phyloP scores from a whole-genome alignment of 2,888 invertebrate genomes.

The Drosophila mimica region DNA sequence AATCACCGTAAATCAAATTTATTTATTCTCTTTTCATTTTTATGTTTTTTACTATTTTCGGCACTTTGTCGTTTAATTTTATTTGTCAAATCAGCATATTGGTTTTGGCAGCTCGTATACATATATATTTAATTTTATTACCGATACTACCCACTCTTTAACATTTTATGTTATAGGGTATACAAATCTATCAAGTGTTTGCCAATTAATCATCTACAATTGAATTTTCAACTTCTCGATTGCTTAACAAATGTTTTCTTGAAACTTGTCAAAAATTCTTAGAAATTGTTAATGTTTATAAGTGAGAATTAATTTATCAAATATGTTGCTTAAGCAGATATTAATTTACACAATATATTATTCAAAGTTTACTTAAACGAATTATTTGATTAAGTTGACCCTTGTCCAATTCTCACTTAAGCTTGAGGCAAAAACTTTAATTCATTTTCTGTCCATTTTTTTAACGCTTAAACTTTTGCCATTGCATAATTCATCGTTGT shows the following conservation, averaged over 20 bases:
- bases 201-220: neutral
- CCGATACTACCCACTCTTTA: neutral
- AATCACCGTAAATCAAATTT: neutral
- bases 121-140: too few species aligned
- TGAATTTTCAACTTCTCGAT: neutral
- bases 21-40: conserved; percentile 3
- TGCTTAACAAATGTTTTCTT: neutral
- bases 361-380: conserved; percentile 5
- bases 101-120: too few species aligned
- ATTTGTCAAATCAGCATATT: neutral
- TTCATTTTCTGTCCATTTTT: conserved; percentile 39
- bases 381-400: conserved; percentile 46
- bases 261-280: neutral
- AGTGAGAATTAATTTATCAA: neutral
- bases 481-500: neutral
- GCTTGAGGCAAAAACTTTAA: conserved; percentile 40
- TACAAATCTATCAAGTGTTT: neutral
- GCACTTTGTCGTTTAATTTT: conserved; percentile 5
- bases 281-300: neutral
- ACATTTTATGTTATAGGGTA: neutral
- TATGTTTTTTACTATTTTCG: neutral
- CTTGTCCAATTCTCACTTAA: conserved; percentile 29
- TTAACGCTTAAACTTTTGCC: conserved; percentile 52
- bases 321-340: neutral
- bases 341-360: neutral